phyloP scores from a whole-genome alignment of 2,113 vertebrate species.

The Megaceryle torquata region DNA sequence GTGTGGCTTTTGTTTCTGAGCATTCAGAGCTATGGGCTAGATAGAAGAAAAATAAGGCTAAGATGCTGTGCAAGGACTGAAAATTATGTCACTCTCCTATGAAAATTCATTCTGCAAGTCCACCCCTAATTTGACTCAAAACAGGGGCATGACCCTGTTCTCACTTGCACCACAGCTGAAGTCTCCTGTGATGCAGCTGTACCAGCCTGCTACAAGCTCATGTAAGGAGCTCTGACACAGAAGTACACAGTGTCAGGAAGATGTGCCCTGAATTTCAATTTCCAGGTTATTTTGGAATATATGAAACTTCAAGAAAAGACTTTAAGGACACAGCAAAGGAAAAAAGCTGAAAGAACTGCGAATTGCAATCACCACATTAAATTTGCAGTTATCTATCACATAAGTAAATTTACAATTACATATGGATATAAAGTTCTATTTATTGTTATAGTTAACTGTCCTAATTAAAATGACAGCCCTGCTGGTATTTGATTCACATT shows the following conservation, averaged over 20 bases:
- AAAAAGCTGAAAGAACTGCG: neutral
- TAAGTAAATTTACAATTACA: neutral
- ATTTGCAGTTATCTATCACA: neutral
- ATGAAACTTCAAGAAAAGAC: neutral
- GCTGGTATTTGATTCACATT: neutral
- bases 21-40: neutral
- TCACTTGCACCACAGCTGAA: neutral
- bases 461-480: conserved; percentile 10
- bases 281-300: neutral
- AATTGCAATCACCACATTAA: neutral
- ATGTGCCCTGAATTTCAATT: neutral
- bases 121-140: neutral
- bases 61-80: neutral
- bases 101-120: neutral
- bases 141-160: neutral
- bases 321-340: neutral
- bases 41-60: neutral
- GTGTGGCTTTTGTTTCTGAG: accelerated
- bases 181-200: neutral
- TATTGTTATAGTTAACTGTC: neutral
- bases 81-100: neutral
- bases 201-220: neutral
- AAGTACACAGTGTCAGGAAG: neutral
- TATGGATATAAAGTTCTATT: neutral
- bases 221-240: conserved; percentile 2